These are phyloP conservation scores for Paradisaea rubra DNA, from an alignment of 2,113 vertebrate species.

Conservation along the genomic window DNA sequence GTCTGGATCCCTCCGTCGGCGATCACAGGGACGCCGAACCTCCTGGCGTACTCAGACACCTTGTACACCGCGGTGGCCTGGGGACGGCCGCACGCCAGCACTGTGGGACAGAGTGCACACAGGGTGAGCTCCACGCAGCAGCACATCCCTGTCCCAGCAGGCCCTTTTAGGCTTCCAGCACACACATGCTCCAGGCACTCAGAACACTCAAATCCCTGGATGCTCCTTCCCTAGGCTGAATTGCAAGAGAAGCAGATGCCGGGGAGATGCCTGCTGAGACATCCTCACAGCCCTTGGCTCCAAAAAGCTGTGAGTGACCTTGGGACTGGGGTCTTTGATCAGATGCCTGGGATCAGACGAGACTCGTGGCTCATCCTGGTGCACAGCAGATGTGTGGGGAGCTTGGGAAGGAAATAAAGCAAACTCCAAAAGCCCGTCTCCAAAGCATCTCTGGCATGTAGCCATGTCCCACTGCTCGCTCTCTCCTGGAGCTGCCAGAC, in stretches of 20 bases:
- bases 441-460: background rate
- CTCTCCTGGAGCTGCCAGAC: background rate
- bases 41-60: constrained; percentile 91
- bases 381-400: background rate
- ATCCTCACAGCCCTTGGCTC: background rate
- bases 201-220: background rate
- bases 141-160: background rate
- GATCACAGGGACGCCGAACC: constrained; percentile 91
- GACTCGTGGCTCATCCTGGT: background rate
- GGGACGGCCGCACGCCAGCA: constrained; percentile 92
- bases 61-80: constrained; percentile 97
- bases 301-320: background rate
- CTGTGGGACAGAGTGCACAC: constrained; percentile 61
- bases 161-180: constrained; percentile 10
- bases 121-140: background rate
- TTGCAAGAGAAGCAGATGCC: background rate
- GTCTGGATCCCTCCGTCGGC: constrained; percentile 96
- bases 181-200: constrained; percentile 43
- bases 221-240: background rate
- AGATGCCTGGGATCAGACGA: background rate
- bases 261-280: background rate
- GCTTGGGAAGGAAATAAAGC: background rate
- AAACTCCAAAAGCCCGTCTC: background rate
- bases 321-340: background rate
- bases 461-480: background rate